Evolutionary conservation across 2,797 vertebrate genomes (phyloP), one percentile per base, ranked within the genome.

Genomic region (Podarcis lilfordi): DNA sequence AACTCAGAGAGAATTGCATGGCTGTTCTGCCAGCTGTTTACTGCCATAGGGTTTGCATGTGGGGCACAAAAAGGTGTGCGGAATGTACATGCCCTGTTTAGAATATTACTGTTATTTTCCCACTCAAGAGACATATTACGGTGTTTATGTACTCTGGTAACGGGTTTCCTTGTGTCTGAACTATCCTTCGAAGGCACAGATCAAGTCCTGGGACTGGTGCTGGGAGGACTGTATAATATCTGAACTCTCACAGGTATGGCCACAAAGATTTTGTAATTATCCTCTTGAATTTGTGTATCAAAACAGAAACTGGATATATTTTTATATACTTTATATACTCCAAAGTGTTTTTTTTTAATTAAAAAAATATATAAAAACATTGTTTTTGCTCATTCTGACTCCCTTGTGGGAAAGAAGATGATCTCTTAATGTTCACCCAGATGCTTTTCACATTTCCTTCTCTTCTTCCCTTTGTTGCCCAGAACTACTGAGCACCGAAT

Each of bases 71-170:
- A 69, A 35, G 32, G 32, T 4, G 23, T 19, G 23, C 13, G 10
- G 29, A 27, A 6, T 40, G 35, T 27, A 29, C 37, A 75, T 23
- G 68, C 55, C 40, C 19, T 71, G 8, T 45, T 59, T 25, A 27
- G 81, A 84, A 80, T 40, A 85, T 55, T 50, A 66, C 88, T 85
- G 77, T 85, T 80, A 76, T 25, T 80, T 75, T 61, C 66, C 29
- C 40, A 66, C 8, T 8, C 5, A 45, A 29, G 45, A 35, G 35
- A 40, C 40, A 13, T 83, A 4, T 71, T 61, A 32, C 1, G 11
- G 32, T 45, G 27, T 45, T 89, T n/a, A 64, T 35, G n/a, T 74
- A 29, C 15, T 69, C 32, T 77, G 77, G 17, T 19, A 80, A 69
- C 2, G 61, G 21, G 3, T 76, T 55, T 86, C 5, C 61, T 83